Conservation (phyloP, 2,113 vertebrate genomes). For the Nyctibius bracteatus region DNA sequence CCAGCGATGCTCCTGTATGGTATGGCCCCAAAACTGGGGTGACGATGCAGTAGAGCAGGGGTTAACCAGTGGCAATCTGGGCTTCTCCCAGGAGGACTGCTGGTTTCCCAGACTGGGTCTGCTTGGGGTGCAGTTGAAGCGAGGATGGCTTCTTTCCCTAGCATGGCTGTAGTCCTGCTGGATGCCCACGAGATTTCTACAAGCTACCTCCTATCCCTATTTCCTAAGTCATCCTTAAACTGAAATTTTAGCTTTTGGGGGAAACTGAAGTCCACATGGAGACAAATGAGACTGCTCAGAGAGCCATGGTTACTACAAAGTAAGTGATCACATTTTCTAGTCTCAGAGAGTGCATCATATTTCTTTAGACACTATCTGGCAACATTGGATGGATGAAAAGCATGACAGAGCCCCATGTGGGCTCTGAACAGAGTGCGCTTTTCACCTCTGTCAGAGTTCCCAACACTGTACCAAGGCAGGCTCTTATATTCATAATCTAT, state of each 20-base stretch:
- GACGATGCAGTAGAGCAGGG: not conserved
- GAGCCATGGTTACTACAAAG: not conserved
- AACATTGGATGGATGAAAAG: not conserved
- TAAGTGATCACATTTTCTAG: not conserved
- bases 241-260: not conserved
- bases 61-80: not conserved
- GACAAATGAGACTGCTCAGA: not conserved
- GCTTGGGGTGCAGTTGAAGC: not conserved
- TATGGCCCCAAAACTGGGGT: not conserved
- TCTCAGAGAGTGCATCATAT: not conserved
- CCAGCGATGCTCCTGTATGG: not conserved
- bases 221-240: not conserved
- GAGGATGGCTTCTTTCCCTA: not conserved
- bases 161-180: not conserved
- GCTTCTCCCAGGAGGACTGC: not conserved
- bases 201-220: accelerated
- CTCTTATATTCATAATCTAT: not conserved
- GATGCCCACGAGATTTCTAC: not conserved
- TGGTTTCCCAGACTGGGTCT: not conserved
- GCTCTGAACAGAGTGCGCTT: not conserved
- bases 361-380: not conserved
- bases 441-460: not conserved
- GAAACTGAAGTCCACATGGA: not conserved
- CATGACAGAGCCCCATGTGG: not conserved
- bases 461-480: not conserved